These are phyloP conservation scores for Malachius bipustulatus DNA, from an alignment of 2,888 invertebrate species.

Conservation along the genomic window DNA sequence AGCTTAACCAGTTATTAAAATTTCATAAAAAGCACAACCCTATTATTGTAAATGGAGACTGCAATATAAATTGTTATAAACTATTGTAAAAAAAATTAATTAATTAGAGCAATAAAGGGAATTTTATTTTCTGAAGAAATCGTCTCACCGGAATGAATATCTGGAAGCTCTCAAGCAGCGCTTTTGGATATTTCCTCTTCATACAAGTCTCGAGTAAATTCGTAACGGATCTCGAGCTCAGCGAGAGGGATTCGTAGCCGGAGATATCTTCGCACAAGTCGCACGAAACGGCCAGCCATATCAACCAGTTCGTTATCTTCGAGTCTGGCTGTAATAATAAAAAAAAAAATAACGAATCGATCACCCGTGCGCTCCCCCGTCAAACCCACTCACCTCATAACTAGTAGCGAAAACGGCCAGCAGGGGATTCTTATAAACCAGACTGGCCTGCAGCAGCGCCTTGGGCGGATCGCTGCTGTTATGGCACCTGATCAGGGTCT, in stretches of 20 bases:
- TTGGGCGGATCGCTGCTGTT: slow-evolving; percentile 59
- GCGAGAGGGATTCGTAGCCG: slow-evolving; percentile 23
- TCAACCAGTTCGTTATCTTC: slow-evolving; percentile 47
- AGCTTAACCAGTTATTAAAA: too few relatives aligned
- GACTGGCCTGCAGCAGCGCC: slow-evolving; percentile 48
- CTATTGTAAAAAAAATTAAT: too few relatives aligned
- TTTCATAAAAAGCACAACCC: too few relatives aligned
- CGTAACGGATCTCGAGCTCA: slow-evolving; percentile 20
- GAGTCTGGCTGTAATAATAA: slow-evolving; percentile 44
- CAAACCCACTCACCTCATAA: slow-evolving; percentile 45
- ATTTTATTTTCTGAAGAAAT: too few relatives aligned
- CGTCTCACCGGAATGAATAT: slow-evolving; percentile 60
- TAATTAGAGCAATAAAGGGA: too few relatives aligned
- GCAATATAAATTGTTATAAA: too few relatives aligned
- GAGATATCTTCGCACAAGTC: slow-evolving; percentile 20
- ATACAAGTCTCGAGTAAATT: slow-evolving; percentile 42
- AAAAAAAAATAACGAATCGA: too few relatives aligned
- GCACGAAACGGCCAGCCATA: slow-evolving; percentile 41
- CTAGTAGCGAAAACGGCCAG: slow-evolving; percentile 55
- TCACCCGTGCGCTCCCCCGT: background rate
- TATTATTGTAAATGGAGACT: too few relatives aligned
- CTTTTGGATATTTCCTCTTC: slow-evolving; percentile 43
- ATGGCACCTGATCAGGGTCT: slow-evolving; percentile 52
- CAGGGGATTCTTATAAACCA: slow-evolving; percentile 45
- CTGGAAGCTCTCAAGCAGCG: slow-evolving; percentile 51